These are phyloP conservation scores for Petaurus breviceps DNA, from an alignment of 2,113 vertebrate genomes.

Conservation along the genomic window DNA sequence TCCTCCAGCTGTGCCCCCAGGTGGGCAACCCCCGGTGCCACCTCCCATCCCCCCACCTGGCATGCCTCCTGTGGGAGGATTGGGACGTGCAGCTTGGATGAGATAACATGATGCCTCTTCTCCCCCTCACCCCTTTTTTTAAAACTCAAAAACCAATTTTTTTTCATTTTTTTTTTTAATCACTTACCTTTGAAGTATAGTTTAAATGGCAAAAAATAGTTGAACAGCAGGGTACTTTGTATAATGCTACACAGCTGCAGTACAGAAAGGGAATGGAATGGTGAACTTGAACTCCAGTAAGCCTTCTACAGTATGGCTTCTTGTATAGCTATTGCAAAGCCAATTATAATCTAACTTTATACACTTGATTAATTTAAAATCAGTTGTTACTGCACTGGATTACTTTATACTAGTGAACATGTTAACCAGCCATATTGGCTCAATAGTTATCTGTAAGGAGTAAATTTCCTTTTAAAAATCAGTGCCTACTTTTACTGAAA, in stretches of 20 bases:
- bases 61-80: constrained; percentile 91
- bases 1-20: constrained; percentile 91
- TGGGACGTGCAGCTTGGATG: constrained; percentile 95
- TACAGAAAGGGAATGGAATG: constrained; percentile 11
- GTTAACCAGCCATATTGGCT: constrained; percentile 84
- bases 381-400: constrained; percentile 73
- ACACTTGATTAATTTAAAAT: constrained; percentile 61
- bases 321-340: constrained; percentile 72
- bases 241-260: constrained; percentile 69
- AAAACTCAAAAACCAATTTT: neutral
- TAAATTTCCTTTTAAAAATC: constrained; percentile 82
- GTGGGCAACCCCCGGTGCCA: constrained; percentile 93
- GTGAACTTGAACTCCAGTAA: constrained; percentile 51
- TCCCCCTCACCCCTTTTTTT: neutral
- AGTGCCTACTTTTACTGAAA: constrained; percentile 82
- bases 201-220: constrained; percentile 67
- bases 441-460: constrained; percentile 78
- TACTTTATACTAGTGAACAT: constrained; percentile 76
- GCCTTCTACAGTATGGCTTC: constrained; percentile 73
- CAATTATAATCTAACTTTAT: constrained; percentile 61
- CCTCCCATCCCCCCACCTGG: constrained; percentile 92
- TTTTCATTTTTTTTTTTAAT: constrained; percentile 29
- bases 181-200: constrained; percentile 49
- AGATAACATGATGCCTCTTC: constrained; percentile 86
- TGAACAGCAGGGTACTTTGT: constrained; percentile 73